Percentiles rank a stretch among this genome's conserved stretches.
phyloP scores from a whole-genome alignment of 2,113 vertebrate species.

The Meleagris gallopavo region DNA sequence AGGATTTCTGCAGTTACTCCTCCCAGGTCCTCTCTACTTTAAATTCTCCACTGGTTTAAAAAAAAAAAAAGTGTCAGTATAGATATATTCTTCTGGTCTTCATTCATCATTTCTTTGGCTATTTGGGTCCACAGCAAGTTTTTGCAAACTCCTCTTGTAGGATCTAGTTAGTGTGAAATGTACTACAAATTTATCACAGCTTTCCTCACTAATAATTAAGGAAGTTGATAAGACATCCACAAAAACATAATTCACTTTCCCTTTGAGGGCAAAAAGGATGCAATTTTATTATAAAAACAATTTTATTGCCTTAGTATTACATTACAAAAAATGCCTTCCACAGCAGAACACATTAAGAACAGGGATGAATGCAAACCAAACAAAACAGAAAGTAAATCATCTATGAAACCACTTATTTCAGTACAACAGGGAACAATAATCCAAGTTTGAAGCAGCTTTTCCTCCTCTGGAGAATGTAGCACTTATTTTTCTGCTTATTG shows the following conservation, averaged over 20 bases:
- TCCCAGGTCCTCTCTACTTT: not conserved
- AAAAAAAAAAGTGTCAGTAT: not conserved
- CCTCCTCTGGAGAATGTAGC: not conserved
- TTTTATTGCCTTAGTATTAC: slow-evolving; percentile 29
- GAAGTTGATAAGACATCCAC: not conserved
- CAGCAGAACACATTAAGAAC: not conserved
- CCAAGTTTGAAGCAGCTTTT: not conserved
- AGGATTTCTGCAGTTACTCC: not conserved
- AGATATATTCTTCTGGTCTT: not conserved
- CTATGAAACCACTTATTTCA: slow-evolving; percentile 32
- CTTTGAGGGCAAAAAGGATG: not conserved
- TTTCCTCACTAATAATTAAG: not conserved
- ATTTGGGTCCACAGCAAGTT: not conserved
- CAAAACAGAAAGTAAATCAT: slow-evolving; percentile 30
- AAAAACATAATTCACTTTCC: not conserved
- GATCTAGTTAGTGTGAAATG: not conserved
- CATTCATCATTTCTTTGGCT: not conserved
- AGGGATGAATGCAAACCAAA: slow-evolving; percentile 20
- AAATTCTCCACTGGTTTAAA: not conserved
- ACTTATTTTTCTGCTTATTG: not conserved
- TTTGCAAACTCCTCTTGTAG: not conserved
- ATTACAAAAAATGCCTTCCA: not conserved
- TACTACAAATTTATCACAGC: not conserved
- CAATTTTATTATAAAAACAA: not conserved
- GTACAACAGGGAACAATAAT: not conserved